These are phyloP conservation scores for Apomyelois bistriatella DNA, from an alignment of 2,888 invertebrate species.

Conservation along the genomic window DNA sequence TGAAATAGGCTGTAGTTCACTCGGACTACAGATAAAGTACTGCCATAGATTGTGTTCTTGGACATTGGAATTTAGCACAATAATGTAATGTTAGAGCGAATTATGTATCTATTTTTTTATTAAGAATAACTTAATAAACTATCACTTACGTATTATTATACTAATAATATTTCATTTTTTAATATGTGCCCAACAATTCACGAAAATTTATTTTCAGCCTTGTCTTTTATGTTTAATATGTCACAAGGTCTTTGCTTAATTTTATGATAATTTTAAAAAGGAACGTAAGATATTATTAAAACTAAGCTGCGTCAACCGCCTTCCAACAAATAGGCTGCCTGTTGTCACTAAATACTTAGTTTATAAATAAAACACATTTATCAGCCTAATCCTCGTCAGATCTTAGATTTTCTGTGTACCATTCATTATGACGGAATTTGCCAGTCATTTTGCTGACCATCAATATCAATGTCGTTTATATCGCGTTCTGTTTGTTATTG, in stretches of 20 bases:
- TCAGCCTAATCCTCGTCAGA: background rate
- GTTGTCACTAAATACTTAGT: too few species aligned
- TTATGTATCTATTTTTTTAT: background rate
- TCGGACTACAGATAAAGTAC: constrained; percentile 9
- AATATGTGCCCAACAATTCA: too few species aligned
- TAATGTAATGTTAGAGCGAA: background rate
- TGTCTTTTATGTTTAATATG: too few species aligned
- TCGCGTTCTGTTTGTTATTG: too few species aligned
- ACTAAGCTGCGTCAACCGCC: too few species aligned
- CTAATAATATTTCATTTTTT: too few species aligned
- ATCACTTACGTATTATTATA: background rate
- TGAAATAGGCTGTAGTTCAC: constrained; percentile 10
- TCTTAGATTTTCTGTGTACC: background rate
- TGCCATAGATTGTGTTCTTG: constrained; percentile 9
- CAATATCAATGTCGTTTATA: background rate
- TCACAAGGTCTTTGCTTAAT: too few species aligned
- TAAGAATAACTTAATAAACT: background rate
- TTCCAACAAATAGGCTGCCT: too few species aligned
- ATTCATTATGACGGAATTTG: background rate
- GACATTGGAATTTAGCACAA: constrained; percentile 9
- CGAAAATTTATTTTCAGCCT: too few species aligned
- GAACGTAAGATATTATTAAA: too few species aligned
- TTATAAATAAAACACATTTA: too few species aligned
- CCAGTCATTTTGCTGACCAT: background rate
- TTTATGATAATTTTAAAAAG: too few species aligned